Conservation (phyloP, 2,888 invertebrate genomes). For the Lamproptera curius region DNA sequence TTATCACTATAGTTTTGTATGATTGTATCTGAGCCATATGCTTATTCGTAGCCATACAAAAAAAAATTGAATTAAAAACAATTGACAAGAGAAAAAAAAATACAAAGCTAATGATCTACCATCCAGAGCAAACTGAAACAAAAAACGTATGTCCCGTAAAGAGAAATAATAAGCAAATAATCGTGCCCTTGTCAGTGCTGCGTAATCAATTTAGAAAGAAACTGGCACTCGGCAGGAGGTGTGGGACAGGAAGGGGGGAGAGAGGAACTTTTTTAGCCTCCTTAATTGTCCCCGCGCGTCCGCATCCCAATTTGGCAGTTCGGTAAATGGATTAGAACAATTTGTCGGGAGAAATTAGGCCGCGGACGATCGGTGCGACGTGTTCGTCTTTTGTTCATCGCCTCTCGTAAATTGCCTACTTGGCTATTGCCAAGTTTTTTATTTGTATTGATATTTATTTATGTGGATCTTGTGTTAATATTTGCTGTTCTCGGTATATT, state of each 20-base stretch:
- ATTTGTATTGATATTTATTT: too few species aligned
- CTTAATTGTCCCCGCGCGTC: constrained; percentile 24
- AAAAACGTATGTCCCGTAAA: too few species aligned
- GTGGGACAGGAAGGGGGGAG: background rate
- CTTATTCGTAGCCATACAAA: too few species aligned
- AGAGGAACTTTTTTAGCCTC: constrained; percentile 19
- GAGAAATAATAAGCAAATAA: constrained; percentile 19
- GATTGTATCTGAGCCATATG: too few species aligned
- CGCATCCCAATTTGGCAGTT: constrained; percentile 41
- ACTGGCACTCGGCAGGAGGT: constrained; percentile 14
- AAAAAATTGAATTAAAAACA: too few species aligned
- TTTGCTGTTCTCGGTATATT: too few species aligned
- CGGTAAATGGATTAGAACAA: constrained; percentile 54
- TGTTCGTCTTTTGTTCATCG: constrained; percentile 18
- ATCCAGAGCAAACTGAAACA: too few species aligned
- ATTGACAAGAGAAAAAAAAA: too few species aligned
- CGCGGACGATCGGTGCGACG: constrained; percentile 14
- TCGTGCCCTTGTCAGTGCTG: constrained; percentile 16
- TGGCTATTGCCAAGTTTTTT: constrained; percentile 1
- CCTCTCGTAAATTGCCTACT: constrained; percentile 1
- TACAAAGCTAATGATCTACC: too few species aligned
- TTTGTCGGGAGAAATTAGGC: constrained; percentile 51
- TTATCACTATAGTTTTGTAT: too few species aligned
- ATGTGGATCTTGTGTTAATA: too few species aligned
- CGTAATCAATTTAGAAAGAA: constrained; percentile 22